Base-by-base conservation (phyloP, 92 coral and sea anemone species). In the Siderastrea siderea region DNA sequence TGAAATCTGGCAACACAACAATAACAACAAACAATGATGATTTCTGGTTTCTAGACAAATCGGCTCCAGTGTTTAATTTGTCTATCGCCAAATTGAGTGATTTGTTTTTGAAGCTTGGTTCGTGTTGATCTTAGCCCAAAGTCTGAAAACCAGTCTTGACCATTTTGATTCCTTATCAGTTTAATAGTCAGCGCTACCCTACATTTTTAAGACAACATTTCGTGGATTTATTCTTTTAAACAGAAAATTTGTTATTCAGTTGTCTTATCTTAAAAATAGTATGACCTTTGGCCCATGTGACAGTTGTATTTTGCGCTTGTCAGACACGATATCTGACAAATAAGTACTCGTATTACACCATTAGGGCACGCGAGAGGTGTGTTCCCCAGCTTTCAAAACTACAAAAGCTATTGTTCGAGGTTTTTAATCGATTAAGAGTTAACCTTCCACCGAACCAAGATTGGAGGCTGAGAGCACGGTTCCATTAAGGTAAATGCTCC, bases 391-490 rank as follows among this genome's bases (percentile, higher is more conserved):
- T 44, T 7, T 48, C 58, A 15, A 51, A 6, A 45, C 7, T 3
- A 51, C 62, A 74, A 74, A 74, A 74, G 78, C 78, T 53, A 74
- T 74, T 74, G 78, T 74, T 74, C 61, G 47, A 51, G 8, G 45
- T 50, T 49, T 14, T 26, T 19, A 12, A 9, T 17, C 12, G 71
- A 10, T 26, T 9, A n/a, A 19, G 48, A 2, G 44, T 13, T 53
- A 47, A 52, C 47, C 62, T 52, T 53, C 45, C 78, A 51, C 7
- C 47, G 6, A 74, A 47, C 5, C 5, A 45, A 74, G 16, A 15
- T 66, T 74, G 48, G 78, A 74, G 62, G 62, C 44, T 52, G 7
- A 17, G 44, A 51, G 26, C 3, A 9, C 12, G 49, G 26, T 47
- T n/a, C 11, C 10, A 51, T 19, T 16, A 10, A 53, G 53, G 78